Percentiles rank a stretch among this genome's conserved stretches.
These are phyloP conservation scores for Dicyrtoma fusca DNA, from an alignment of 2,888 invertebrate genomes.

Conservation along the genomic window DNA sequence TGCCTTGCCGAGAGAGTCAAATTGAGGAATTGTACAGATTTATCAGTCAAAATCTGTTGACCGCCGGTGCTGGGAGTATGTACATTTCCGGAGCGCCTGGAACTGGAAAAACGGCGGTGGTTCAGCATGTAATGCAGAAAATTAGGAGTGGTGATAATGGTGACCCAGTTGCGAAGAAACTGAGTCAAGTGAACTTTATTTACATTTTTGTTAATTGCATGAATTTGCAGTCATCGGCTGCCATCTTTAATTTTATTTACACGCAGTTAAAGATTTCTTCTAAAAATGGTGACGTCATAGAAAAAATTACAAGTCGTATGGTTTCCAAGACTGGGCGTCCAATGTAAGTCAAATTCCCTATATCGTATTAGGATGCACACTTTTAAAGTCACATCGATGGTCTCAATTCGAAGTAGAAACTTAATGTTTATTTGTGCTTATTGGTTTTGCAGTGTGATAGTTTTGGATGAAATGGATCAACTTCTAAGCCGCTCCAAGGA, in stretches of 20 bases:
- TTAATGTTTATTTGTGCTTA: constrained; percentile 12
- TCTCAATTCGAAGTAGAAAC: neutral
- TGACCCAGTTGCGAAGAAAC: neutral
- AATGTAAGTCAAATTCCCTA: constrained; percentile 65
- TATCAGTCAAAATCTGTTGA: constrained; percentile 69
- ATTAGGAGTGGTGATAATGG: constrained; percentile 58
- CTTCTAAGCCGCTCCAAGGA: constrained; percentile 76
- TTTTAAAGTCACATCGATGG: neutral
- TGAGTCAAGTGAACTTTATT: constrained; percentile 60
- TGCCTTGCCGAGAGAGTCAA: constrained; percentile 82
- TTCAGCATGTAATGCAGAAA: constrained; percentile 73
- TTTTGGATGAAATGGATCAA: constrained; percentile 96
- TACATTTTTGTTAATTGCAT: constrained; percentile 86
- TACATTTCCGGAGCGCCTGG: constrained; percentile 98
- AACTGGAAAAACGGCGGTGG: constrained; percentile 92
- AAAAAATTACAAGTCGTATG: constrained; percentile 70
- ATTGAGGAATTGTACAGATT: constrained; percentile 71
- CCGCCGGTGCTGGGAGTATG: constrained; percentile 74
- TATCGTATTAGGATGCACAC: neutral
- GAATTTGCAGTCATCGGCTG: constrained; percentile 77
- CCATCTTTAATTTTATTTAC: constrained; percentile 78
- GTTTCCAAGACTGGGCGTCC: constrained; percentile 69
- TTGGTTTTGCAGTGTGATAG: constrained; percentile 78
- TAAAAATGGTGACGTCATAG: constrained; percentile 68
- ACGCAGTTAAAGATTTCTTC: constrained; percentile 68